phyloP scores from a whole-genome alignment of 2,888 invertebrate species.

The Agapostemon virescens region DNA sequence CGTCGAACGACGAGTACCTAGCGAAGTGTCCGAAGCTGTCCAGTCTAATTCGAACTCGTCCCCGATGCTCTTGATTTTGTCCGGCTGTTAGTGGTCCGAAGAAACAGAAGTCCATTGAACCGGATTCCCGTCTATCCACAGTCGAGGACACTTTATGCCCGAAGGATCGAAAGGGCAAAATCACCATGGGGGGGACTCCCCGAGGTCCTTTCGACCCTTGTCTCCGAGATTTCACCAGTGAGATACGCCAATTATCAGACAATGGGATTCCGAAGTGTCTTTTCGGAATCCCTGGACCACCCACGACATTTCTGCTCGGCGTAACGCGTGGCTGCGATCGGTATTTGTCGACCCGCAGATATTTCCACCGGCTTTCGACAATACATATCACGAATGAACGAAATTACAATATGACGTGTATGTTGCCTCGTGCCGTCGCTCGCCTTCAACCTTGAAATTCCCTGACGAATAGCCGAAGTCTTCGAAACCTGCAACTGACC shows the following conservation, averaged over 20 bases:
- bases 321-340: constrained; percentile 31
- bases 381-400: constrained; percentile 25
- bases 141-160: neutral
- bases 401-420: constrained; percentile 16
- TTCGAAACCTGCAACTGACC: neutral
- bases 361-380: constrained; percentile 18
- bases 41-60: neutral
- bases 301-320: constrained; percentile 19
- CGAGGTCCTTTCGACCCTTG: constrained; percentile 33
- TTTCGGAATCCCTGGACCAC: constrained; percentile 23
- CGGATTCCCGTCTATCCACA: neutral
- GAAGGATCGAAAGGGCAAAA: neutral
- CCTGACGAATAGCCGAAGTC: neutral
- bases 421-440: neutral
- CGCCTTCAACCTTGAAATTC: neutral
- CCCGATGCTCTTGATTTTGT: neutral
- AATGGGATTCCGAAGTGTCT: constrained; percentile 46
- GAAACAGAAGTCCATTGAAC: neutral
- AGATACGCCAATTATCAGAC: constrained; percentile 55
- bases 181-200: constrained; percentile 27
- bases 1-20: neutral
- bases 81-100: neutral
- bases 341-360: constrained; percentile 28
- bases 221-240: constrained; percentile 26
- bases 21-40: neutral